phyloP scores from a whole-genome alignment of 2,797 vertebrate genomes.

The Knipowitschia caucasica region DNA sequence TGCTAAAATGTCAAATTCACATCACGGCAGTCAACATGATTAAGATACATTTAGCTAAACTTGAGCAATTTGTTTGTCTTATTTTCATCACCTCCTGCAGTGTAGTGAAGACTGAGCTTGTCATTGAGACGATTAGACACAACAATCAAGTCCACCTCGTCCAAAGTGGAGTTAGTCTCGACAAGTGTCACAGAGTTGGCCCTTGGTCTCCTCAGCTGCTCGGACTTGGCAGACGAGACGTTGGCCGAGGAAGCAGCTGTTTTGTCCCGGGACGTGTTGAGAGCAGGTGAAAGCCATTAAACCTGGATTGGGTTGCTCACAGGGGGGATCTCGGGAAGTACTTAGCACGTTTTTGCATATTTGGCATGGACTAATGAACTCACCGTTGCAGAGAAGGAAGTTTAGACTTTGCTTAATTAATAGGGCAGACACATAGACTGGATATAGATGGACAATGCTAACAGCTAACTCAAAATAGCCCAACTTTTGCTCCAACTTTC shows the following conservation, averaged over 20 bases:
- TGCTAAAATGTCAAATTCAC: no score
- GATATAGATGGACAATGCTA: no score
- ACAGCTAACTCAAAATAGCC: no score
- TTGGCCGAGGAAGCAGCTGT: slow-evolving; percentile 32
- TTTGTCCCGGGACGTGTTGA: slow-evolving; percentile 21
- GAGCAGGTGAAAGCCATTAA: slow-evolving; percentile 29
- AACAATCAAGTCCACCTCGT: background rate
- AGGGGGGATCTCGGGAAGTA: slow-evolving; percentile 16
- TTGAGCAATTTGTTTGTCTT: no score
- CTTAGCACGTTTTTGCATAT: slow-evolving; percentile 13
- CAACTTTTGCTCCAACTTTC: no score
- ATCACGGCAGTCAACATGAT: no score
- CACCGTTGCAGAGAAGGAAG: slow-evolving; percentile 18
- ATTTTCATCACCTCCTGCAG: no score
- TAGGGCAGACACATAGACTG: slow-evolving; percentile 11
- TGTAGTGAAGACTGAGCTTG: background rate
- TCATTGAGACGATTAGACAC: background rate
- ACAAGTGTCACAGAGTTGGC: slow-evolving; percentile 19
- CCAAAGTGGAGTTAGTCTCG: background rate
- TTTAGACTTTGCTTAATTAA: slow-evolving; percentile 1
- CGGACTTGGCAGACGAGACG: slow-evolving; percentile 10
- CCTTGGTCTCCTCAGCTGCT: slow-evolving; percentile 19
- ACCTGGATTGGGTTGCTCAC: slow-evolving; percentile 4
- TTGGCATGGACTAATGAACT: background rate
- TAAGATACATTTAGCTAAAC: no score